These are phyloP conservation scores for Mechanitis mazaeus DNA, from an alignment of 2,888 invertebrate genomes.

Conservation along the genomic window DNA sequence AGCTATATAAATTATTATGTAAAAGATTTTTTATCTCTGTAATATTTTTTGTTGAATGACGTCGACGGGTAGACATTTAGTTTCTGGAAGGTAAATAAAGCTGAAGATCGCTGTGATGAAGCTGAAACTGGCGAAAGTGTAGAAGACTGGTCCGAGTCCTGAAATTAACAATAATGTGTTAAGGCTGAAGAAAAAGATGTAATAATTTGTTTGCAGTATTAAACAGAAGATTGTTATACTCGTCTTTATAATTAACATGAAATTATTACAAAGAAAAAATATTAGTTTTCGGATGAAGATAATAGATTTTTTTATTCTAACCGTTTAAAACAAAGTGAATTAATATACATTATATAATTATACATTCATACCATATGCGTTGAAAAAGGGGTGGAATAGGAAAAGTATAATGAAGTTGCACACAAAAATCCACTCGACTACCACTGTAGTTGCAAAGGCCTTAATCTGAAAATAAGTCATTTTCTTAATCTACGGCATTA, in stretches of 20 bases:
- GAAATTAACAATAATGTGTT: background rate
- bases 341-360: too few species aligned
- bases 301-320: too few species aligned
- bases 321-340: too few species aligned
- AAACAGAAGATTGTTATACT: too few species aligned
- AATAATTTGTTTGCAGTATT: too few species aligned
- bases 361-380: slow-evolving; percentile 24
- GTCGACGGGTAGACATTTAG: slow-evolving; percentile 34
- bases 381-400: slow-evolving; percentile 34
- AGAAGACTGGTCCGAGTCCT: slow-evolving; percentile 37
- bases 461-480: slow-evolving; percentile 32
- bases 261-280: too few species aligned
- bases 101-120: slow-evolving; percentile 28
- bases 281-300: too few species aligned
- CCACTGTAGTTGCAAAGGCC: slow-evolving; percentile 31
- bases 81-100: slow-evolving; percentile 33
- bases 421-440: slow-evolving; percentile 32
- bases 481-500: too few species aligned
- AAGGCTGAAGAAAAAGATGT: too few species aligned
- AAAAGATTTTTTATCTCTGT: background rate
- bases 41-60: slow-evolving; percentile 30
- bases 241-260: too few species aligned
- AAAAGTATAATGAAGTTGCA: slow-evolving; percentile 33
- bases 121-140: slow-evolving; percentile 32
- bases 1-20: too few species aligned